These are phyloP conservation scores for Catotricha subobsoleta DNA, from an alignment of 2,888 invertebrate genomes.

Conservation along the genomic window DNA sequence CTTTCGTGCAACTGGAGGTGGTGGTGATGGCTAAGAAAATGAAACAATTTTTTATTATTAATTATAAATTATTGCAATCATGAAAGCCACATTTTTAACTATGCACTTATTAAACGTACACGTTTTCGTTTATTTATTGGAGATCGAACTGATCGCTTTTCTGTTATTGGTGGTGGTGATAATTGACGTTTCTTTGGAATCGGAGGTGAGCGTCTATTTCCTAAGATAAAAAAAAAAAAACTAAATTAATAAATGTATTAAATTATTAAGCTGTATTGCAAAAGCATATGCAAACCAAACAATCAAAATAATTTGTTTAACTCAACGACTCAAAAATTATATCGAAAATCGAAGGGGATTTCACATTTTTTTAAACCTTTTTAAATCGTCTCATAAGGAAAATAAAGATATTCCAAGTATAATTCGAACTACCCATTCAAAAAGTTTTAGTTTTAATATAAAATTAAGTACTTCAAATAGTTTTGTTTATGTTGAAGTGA, in stretches of 20 bases:
- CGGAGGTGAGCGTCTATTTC: constrained; percentile 6
- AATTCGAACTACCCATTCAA: too few relatives aligned
- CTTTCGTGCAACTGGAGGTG: constrained; percentile 14
- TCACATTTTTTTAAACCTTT: too few relatives aligned
- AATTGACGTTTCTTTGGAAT: constrained; percentile 12
- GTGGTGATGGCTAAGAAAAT: constrained; percentile 16
- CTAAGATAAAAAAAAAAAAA: not conserved
- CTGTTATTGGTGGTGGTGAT: constrained; percentile 20
- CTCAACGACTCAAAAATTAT: too few relatives aligned
- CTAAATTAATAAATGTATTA: not conserved
- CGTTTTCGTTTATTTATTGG: constrained; percentile 6
- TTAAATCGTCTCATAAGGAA: too few relatives aligned
- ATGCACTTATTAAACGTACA: not conserved
- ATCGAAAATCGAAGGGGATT: too few relatives aligned
- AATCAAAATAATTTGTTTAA: too few relatives aligned
- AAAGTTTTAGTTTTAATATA: too few relatives aligned
- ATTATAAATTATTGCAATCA: not conserved
- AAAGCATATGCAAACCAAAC: too few relatives aligned
- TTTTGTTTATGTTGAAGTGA: too few relatives aligned
- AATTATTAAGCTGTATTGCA: too few relatives aligned
- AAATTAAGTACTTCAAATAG: too few relatives aligned
- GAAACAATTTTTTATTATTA: not conserved
- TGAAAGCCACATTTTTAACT: not conserved
- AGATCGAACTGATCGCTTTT: constrained; percentile 16
- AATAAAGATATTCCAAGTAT: too few relatives aligned